Evolutionary conservation across 2,797 vertebrate species (phyloP).

Genomic region (Sebastes variabilis): DNA sequence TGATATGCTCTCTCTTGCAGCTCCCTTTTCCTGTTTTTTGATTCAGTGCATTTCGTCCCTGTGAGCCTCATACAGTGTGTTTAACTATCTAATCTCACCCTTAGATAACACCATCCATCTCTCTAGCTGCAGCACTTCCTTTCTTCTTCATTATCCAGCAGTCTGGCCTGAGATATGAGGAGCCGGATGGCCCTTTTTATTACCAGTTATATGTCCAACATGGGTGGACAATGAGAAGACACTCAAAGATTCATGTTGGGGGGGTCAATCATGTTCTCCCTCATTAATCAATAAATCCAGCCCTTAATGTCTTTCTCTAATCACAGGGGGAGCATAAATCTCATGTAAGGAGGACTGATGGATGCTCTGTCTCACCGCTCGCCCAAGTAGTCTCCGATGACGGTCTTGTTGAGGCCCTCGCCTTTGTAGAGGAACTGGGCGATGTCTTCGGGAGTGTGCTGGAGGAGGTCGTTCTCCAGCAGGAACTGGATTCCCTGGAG

Average conservation of each 20-base stretch:
- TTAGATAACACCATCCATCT: constrained; percentile 25
- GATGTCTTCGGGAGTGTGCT: constrained; percentile 94
- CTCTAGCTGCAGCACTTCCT: constrained; percentile 4
- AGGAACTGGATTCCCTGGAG: constrained; percentile 95
- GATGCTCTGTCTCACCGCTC: constrained; percentile 86
- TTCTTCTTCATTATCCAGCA: constrained; percentile 29
- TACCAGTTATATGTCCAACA: constrained; percentile 22
- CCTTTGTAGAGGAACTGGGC: constrained; percentile 98
- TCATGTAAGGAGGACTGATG: constrained; percentile 22
- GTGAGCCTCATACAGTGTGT: not conserved
- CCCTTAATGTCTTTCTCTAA: constrained; percentile 58
- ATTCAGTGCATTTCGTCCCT: not conserved
- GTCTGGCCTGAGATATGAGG: constrained; percentile 26
- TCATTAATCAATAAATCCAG: constrained; percentile 48
- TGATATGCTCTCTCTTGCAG: not conserved
- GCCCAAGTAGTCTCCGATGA: constrained; percentile 96
- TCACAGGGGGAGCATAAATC: constrained; percentile 56
- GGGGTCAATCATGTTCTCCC: constrained; percentile 23
- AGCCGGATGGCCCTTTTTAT: constrained; percentile 33
- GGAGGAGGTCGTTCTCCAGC: constrained; percentile 95
- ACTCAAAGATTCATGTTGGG: constrained; percentile 42
- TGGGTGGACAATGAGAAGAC: constrained; percentile 32
- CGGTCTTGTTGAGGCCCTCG: constrained; percentile 97
- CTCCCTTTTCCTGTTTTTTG: not conserved
- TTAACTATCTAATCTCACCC: constrained; percentile 18